Evolutionary conservation across 2,113 vertebrate species (phyloP).

Genomic region (Laticauda colubrina): DNA sequence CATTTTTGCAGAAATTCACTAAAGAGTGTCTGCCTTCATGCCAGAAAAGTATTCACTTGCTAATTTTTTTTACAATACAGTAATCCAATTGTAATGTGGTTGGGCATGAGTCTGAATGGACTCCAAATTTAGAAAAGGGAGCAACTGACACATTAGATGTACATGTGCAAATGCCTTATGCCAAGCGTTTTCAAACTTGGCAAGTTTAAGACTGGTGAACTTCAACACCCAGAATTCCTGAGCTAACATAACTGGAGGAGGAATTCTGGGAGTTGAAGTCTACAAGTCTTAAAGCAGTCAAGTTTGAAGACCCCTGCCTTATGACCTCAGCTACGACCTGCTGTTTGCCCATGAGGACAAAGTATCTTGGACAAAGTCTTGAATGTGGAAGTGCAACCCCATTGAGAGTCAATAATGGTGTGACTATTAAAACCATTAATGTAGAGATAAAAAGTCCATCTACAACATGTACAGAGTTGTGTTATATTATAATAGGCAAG

Average conservation of each 20-base stretch:
- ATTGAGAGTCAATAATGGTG: background rate
- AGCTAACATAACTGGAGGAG: too few species aligned
- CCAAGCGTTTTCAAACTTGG: too few species aligned
- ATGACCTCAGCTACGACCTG: background rate
- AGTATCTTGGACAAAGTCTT: background rate
- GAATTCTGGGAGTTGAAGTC: too few species aligned
- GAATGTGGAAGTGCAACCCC: background rate
- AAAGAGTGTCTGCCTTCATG: background rate
- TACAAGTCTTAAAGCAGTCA: too few species aligned
- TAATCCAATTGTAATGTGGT: background rate
- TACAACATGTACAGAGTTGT: background rate
- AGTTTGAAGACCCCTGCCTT: background rate
- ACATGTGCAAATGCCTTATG: background rate
- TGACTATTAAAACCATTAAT: background rate
- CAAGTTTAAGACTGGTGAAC: too few species aligned
- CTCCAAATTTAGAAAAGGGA: background rate
- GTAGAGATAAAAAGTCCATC: background rate
- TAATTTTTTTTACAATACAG: background rate
- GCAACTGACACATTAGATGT: background rate
- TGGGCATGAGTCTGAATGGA: background rate
- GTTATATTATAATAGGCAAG: background rate
- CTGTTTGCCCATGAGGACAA: background rate
- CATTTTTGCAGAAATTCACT: background rate
- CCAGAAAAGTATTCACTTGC: background rate
- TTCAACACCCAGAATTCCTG: too few species aligned